Evolutionary conservation across 2,113 vertebrate species (phyloP).

Genomic region (Tenrec ecaudatus): DNA sequence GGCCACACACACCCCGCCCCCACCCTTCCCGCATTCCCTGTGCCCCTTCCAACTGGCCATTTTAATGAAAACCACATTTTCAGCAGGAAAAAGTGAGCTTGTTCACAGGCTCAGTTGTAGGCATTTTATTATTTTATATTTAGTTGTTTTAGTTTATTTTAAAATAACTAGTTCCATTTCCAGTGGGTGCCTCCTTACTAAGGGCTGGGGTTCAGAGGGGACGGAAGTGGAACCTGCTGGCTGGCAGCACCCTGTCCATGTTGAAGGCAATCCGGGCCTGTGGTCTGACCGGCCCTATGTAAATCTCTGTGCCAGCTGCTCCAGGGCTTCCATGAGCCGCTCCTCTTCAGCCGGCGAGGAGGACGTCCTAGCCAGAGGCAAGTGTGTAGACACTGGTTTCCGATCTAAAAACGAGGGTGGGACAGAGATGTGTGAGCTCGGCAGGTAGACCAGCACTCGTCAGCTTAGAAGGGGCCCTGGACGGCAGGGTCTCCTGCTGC

Average conservation of each 20-base stretch:
- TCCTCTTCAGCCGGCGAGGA: conserved; percentile 86
- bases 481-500: not conserved
- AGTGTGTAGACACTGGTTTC: conserved; percentile 87
- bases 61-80: too few relatives aligned
- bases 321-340: conserved; percentile 84
- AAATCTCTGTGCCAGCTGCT: conserved; percentile 87
- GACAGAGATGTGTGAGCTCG: not conserved
- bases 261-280: not conserved
- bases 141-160: not conserved
- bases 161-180: not conserved
- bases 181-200: not conserved
- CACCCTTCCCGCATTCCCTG: not conserved
- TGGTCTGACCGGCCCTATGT: conserved; percentile 60
- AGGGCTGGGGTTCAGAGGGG: too few relatives aligned
- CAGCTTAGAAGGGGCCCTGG: not conserved
- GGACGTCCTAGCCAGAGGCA: conserved; percentile 87
- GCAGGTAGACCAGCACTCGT: too few relatives aligned
- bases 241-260: not conserved
- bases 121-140: too few relatives aligned
- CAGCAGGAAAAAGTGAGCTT: too few relatives aligned
- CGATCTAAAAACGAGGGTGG: conserved; percentile 83
- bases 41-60: not conserved
- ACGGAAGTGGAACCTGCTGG: too few relatives aligned
- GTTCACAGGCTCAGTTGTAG: too few relatives aligned
- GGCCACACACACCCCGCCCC: not conserved